Conservation (phyloP, 2,888 invertebrate genomes). For the Ferdinandea cuprea region DNA sequence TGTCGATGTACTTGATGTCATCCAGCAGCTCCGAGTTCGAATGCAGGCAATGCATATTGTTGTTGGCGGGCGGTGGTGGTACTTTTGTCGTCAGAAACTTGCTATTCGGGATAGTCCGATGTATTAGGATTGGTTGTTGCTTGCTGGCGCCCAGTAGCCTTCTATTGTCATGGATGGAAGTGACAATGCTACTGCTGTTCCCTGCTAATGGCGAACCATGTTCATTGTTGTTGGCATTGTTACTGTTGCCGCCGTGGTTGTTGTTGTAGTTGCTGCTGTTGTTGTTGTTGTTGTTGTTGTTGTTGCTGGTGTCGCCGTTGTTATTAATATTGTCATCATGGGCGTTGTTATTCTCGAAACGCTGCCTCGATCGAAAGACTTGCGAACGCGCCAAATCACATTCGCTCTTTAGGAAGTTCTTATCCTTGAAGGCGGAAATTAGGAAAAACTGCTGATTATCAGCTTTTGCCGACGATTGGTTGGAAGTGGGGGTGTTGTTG, state of each 20-base stretch:
- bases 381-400: conserved; percentile 82
- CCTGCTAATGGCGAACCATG: conserved; percentile 59
- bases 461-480: conserved; percentile 76
- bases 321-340: conserved; percentile 52
- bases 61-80: conserved; percentile 51
- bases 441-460: conserved; percentile 80
- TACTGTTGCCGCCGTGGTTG: conserved; percentile 26
- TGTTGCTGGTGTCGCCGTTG: conserved; percentile 46
- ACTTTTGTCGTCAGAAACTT: conserved; percentile 61
- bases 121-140: conserved; percentile 66
- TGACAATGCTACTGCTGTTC: conserved; percentile 71
- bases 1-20: conserved; percentile 77
- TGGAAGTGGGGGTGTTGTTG: conserved; percentile 38
- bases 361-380: conserved; percentile 75
- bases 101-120: conserved; percentile 68
- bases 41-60: conserved; percentile 74
- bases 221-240: conserved; percentile 66
- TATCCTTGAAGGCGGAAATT: conserved; percentile 80
- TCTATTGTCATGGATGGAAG: conserved; percentile 75
- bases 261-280: conserved; percentile 41
- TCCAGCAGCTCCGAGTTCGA: conserved; percentile 68
- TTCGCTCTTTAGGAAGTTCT: conserved; percentile 81
- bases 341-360: conserved; percentile 47
- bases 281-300: conserved; percentile 34
- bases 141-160: conserved; percentile 52